Conservation (phyloP, 1,140 invertebrate genomes). For the Lethocerus indicus region DNA sequence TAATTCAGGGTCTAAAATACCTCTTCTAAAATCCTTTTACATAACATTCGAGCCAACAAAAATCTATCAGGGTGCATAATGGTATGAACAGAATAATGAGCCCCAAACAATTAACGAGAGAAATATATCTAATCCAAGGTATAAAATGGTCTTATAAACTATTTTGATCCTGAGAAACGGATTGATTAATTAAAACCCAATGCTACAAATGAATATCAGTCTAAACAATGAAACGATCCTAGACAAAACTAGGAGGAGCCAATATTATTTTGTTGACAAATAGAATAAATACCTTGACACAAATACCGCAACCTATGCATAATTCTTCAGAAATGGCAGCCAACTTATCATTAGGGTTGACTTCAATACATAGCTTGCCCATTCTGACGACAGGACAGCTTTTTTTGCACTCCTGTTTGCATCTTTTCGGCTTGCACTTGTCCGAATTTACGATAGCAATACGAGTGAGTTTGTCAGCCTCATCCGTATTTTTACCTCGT, state of each 20-base stretch:
- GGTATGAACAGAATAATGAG: no score
- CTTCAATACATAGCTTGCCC: slow-evolving; percentile 99
- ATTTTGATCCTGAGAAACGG: no score
- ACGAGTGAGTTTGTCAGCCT: slow-evolving; percentile 80
- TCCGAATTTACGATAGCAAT: slow-evolving; percentile 98
- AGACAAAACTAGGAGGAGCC: no score
- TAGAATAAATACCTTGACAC: slow-evolving; percentile 52
- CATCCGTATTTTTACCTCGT: slow-evolving; percentile 38
- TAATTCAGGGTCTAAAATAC: no score
- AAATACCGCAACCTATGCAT: slow-evolving; percentile 89
- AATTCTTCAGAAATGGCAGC: slow-evolving; percentile 95
- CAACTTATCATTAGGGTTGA: slow-evolving; percentile 92
- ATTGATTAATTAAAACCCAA: background rate
- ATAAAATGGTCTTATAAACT: no score
- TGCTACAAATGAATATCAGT: background rate
- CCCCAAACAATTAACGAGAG: no score
- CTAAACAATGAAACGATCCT: background rate
- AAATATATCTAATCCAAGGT: no score
- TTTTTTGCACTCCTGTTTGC: slow-evolving; percentile 97
- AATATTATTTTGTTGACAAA: background rate
- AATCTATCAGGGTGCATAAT: no score
- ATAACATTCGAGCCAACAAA: no score
- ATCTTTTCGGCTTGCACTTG: slow-evolving; percentile 98
- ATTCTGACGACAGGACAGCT: slow-evolving; percentile 96
- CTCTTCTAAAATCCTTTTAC: no score